Evolutionary conservation across 2,113 vertebrate genomes (phyloP), one percentile per base, ranked within the genome.

Genomic region (Mustela lutreola): DNA sequence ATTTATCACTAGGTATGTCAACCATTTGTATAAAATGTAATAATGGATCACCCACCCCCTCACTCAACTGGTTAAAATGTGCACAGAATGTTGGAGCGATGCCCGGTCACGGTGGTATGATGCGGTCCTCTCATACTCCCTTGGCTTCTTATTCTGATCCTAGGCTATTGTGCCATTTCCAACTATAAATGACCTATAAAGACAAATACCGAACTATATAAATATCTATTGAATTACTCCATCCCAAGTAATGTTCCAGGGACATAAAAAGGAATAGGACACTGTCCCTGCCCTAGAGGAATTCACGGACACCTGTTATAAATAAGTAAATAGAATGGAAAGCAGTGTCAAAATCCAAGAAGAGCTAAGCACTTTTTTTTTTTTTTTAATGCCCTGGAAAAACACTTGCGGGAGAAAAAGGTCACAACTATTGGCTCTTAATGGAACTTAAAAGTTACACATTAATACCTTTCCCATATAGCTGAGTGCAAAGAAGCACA

Each of bases 71-170:
- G 48, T 56, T 45, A 48, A 28, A 53, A 71, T 22, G 45, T n/a
- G 12, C 42, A 6, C 4, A 24, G 33, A 31, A n/a, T 53, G 39
- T 16, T 9, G 16, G 39, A 5, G 10, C 1, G 0, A 21, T 21
- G 26, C 56, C 6, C 22, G 11, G 48, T 10, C 67, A 22, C 14
- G 56, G n/a, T 11, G 11, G 6, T 6, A 24, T n/a, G 1, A n/a
- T 22, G 50, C 3, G 7, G 31, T 14, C 36, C 39, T 33, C 12
- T 18, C 21, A 3, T 2, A 6, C 21, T 18, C 5, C 14, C 7
- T 42, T 19, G 7, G 63, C 11, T 11, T 45, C 31, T 67, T 15
- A 31, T 22, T 19, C 73, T 60, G 75, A 50, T 62, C 9, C 1
- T 11, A 18, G 33, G 11, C 11, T 19, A 36, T 19, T 28, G 39